Percentiles rank a stretch among this genome's conserved stretches.
These are phyloP conservation scores for Eclectus roratus DNA, from an alignment of 2,113 vertebrate genomes.

Conservation along the genomic window DNA sequence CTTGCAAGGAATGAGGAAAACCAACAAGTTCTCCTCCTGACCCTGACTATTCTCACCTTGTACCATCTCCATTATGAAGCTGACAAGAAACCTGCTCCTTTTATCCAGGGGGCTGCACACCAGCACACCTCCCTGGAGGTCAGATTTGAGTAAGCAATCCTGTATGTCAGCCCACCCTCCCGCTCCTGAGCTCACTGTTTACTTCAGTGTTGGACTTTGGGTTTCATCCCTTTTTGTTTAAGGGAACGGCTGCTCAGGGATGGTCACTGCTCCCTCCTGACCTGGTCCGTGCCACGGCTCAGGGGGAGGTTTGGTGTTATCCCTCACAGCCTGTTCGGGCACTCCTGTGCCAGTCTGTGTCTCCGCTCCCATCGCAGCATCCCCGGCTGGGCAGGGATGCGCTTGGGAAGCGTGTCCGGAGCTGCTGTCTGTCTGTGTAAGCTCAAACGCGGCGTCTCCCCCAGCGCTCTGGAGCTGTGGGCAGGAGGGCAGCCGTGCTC, in stretches of 20 bases:
- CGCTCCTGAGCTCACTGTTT: neutral
- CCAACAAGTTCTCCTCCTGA: neutral
- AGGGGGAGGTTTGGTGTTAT: neutral
- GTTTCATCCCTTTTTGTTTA: neutral
- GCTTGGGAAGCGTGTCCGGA: neutral
- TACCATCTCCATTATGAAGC: neutral
- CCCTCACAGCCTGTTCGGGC: rapidly evolving
- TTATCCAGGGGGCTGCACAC: neutral
- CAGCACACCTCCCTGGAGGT: rapidly evolving
- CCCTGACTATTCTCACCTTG: neutral
- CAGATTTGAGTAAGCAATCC: neutral
- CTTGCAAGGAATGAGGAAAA: neutral
- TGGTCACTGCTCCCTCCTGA: neutral
- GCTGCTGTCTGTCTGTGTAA: neutral
- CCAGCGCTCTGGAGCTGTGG: neutral
- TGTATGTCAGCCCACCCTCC: neutral
- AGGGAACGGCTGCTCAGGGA: neutral
- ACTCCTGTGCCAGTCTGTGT: too few species aligned
- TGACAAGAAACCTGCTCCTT: neutral
- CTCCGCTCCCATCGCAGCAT: neutral
- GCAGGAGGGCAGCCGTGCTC: neutral
- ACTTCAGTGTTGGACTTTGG: rapidly evolving
- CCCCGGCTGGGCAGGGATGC: rapidly evolving
- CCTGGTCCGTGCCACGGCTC: neutral
- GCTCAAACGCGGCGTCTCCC: rapidly evolving